Percentiles rank a stretch among this genome's conserved stretches.
These are phyloP conservation scores for Limnephilus auricula DNA, from an alignment of 2,888 invertebrate species.

Conservation along the genomic window DNA sequence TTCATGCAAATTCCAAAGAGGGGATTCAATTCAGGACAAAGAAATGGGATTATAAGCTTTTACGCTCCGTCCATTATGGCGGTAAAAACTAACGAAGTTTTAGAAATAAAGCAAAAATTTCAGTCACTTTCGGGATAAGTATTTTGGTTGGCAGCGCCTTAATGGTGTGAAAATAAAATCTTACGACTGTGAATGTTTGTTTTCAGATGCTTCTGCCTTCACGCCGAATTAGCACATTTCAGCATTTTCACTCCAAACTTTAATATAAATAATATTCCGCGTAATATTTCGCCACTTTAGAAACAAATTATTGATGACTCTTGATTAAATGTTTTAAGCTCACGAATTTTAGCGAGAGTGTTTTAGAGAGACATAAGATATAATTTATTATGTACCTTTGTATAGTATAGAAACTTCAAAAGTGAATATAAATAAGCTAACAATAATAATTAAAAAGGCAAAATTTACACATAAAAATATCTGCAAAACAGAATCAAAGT, in stretches of 20 bases:
- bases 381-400: neutral
- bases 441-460: too few species aligned
- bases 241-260: neutral
- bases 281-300: neutral
- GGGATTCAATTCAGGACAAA: conserved; percentile 56
- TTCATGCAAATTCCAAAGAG: conserved; percentile 58
- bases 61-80: conserved; percentile 50
- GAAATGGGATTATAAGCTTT: conserved; percentile 58
- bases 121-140: conserved; percentile 13
- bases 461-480: too few species aligned
- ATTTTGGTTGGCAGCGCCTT: conserved; percentile 2
- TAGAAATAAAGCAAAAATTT: conserved; percentile 47
- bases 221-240: neutral
- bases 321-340: neutral
- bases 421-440: neutral
- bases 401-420: neutral
- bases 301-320: neutral
- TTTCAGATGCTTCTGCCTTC: conserved; percentile 11
- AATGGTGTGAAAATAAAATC: conserved; percentile 3
- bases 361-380: neutral
- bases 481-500: too few species aligned
- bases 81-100: conserved; percentile 61
- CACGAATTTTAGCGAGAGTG: neutral
- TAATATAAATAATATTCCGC: neutral
- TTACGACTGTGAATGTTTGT: neutral